These are phyloP conservation scores for Hipposideros larvatus DNA, from an alignment of 2,797 vertebrate genomes.

Conservation along the genomic window DNA sequence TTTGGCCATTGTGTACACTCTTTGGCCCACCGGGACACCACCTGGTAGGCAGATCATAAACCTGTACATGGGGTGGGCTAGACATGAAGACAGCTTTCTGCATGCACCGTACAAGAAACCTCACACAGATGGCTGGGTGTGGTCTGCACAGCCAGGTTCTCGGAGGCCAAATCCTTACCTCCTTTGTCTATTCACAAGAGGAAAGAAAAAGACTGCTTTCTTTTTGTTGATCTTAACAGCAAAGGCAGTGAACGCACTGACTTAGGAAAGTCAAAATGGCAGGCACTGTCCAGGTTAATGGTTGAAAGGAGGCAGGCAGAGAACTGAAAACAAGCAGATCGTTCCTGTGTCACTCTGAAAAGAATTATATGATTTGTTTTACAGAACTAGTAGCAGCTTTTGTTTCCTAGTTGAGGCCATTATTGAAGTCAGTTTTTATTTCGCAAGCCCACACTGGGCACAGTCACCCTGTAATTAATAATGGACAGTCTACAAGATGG, in stretches of 20 bases:
- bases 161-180: not conserved
- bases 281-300: not conserved
- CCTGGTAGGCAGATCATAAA: not conserved
- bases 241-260: not conserved
- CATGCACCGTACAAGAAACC: not conserved
- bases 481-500: not conserved
- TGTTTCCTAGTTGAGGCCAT: not conserved
- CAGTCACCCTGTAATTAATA: not conserved
- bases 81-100: not conserved
- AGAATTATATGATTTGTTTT: not conserved
- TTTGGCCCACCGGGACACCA: not conserved
- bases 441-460: not conserved
- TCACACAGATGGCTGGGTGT: not conserved
- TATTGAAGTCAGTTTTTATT: not conserved
- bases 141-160: constrained; percentile 65
- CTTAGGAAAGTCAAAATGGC: not conserved
- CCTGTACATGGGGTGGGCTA: not conserved
- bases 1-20: not conserved
- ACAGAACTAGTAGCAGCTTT: not conserved
- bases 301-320: not conserved
- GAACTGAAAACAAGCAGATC: not conserved
- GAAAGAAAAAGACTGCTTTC: constrained; percentile 1
- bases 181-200: constrained; percentile 61
- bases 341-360: not conserved
- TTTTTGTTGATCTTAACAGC: not conserved